Base-by-base conservation (phyloP, 2,888 invertebrate genomes). In the Cataglyphis cursor region DNA sequence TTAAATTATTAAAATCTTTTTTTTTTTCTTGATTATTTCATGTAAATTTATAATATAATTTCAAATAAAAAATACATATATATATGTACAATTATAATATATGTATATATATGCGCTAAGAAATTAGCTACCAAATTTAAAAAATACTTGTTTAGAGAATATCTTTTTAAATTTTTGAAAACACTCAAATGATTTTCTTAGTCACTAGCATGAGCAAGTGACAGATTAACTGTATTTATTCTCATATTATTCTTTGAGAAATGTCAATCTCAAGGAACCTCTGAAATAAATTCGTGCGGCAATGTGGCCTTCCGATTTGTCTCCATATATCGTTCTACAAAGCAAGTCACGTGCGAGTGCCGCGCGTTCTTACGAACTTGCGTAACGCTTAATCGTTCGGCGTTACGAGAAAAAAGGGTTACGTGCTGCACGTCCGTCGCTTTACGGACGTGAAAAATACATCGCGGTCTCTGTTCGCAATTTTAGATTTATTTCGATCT, bases 321-420 rank as follows among this genome's bases (percentile, higher is more conserved):
- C 82, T 76, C 83, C 68, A 68, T 74, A 82, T 68, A 59, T 61
- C 86, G 86, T 87, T 90, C 88, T 86, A 81, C 82, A 74, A 90
- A 87, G 83, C 87, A 76, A 89, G 87, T 89, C 88, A 89, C 88
- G 86, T 85, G 85, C 89, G 85, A 88, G 87, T 86, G 82, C 89
- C 88, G 82, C 85, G 86, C 88, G 90, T 90, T 90, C 89, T 88
- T 90, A 86, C 81, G 83, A 80, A 83, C 87, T 90, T 90, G 85
- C 90, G 85, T 86, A 89, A 90, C 59, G 83, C 78, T 74, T 84
- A 87, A 87, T 90, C 88, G 88, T 78, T 73, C 81, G 70, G 64
- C 65, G 62, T 73, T 75, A 75, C 76, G 75, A 59, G 73, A 85
- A 81, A 87, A 85, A 87, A 83, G 85, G 83, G 62, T 78, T 86